Evolutionary conservation across 1,140 invertebrate species (phyloP), one percentile per base, ranked within the genome.

Genomic region (Onthophagus taurus): DNA sequence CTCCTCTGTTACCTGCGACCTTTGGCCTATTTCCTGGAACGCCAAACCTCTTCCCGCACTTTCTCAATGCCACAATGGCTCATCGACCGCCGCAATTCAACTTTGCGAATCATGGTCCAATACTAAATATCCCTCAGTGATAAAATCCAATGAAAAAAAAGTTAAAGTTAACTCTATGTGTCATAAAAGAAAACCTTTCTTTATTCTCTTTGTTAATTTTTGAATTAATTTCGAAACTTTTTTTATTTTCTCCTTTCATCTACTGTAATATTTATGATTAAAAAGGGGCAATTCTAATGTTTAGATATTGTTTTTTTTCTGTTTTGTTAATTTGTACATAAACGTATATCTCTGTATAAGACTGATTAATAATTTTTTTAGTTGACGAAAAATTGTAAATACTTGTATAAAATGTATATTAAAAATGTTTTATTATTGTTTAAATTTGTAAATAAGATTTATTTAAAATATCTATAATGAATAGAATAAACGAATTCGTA

Each of bases 31-130:
- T 63, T 30, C 58, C 49, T 8, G 58, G 54, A 1, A 51, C 49
- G 7, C 48, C 31, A 12, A 36, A 52, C 3, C 56, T 52, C 8
- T 37, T 59, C 24, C 51, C 62, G 18, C 61, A 58, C 2, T 61
- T 61, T 17, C 63, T 65, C 46, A 45, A 64, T 29, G 60, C 63
- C 2, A 61, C 63, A 5, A 61, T 61, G 55, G 61, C 57, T 3
- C 60, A 63, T 35, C 42, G 62, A 36, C 62, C 62, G 16, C 62
- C 57, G 4, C 54, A 58, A 44, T 61, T 63, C 26, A 20, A 29
- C 29, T 42, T 52, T 3, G 47, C 48, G 16, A 26, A 24, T 16
- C 50, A 48, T 7, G 36, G 44, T 2, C 50, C 38, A 3, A 51
- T 59, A 16, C 31, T 47, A 35, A 46, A 30, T 14, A 24, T 37